A percentile compares a stretch with the other conserved stretches of the same genome.
Conservation (phyloP, 2,888 invertebrate species). For the Griposia aprilina region DNA sequence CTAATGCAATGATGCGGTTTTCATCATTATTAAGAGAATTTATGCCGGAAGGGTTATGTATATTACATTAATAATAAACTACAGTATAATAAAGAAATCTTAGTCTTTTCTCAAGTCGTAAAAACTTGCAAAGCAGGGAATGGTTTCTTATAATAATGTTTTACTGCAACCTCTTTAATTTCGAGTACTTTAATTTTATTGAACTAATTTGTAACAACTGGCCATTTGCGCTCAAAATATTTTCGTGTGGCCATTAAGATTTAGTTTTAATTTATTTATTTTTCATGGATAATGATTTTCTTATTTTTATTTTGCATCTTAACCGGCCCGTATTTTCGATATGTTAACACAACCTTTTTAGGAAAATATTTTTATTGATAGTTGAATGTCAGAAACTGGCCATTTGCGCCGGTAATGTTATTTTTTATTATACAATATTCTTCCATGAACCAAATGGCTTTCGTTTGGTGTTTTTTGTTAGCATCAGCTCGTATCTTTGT, state of each 20-base stretch:
- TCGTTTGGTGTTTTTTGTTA: not conserved
- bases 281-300: not conserved
- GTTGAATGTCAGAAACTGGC: not conserved
- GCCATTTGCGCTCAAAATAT: not conserved
- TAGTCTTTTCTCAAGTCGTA: too few relatives aligned
- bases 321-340: too few relatives aligned
- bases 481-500: not conserved
- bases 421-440: not conserved
- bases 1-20: too few relatives aligned
- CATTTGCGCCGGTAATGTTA: not conserved
- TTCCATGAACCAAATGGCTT: slow-evolving; percentile 5
- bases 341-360: not conserved
- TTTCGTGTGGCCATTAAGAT: not conserved
- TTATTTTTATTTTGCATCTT: too few relatives aligned
- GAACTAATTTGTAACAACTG: not conserved
- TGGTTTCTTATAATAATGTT: not conserved
- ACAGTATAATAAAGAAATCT: too few relatives aligned
- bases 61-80: too few relatives aligned
- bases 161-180: not conserved
- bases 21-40: too few relatives aligned
- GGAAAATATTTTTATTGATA: not conserved
- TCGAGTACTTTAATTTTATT: not conserved
- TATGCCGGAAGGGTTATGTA: too few relatives aligned
- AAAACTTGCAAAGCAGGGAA: too few relatives aligned
- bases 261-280: not conserved